Evolutionary conservation across 2,797 vertebrate species (phyloP).

Genomic region (Hemibagrus guttatus): DNA sequence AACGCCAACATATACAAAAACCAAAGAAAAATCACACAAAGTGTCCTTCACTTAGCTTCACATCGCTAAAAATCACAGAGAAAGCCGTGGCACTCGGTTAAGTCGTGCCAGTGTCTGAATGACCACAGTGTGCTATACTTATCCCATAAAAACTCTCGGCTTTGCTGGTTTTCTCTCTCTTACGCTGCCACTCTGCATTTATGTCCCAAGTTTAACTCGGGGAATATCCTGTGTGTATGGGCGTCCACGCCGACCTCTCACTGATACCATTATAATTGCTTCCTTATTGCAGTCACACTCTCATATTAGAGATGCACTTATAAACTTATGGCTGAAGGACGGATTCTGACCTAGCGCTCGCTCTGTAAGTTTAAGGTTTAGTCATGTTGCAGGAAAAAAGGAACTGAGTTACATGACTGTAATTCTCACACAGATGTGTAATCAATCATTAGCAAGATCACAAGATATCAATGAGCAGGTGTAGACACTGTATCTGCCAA

Average conservation of each 20-base stretch:
- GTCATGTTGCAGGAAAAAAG: not conserved
- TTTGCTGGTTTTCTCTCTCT: constrained; percentile 29
- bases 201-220: constrained; percentile 45
- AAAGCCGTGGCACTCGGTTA: constrained; percentile 8
- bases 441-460: not conserved
- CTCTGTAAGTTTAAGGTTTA: not conserved
- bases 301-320: constrained; percentile 20
- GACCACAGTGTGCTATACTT: constrained; percentile 42
- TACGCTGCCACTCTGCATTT: constrained; percentile 30
- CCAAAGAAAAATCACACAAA: not conserved
- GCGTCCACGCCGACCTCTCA: not conserved
- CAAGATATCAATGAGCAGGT: not conserved
- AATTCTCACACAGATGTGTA: not conserved
- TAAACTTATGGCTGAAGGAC: constrained; percentile 1
- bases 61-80: constrained; percentile 17
- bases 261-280: constrained; percentile 42
- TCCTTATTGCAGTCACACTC: constrained; percentile 42
- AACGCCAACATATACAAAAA: not conserved
- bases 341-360: not conserved
- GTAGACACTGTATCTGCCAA: too few species aligned
- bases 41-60: constrained; percentile 10
- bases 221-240: constrained; percentile 34
- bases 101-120: not conserved
- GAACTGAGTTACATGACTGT: not conserved
- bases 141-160: constrained; percentile 32